Base-by-base conservation (phyloP, 2,797 vertebrate species). In the Sternotherus odoratus region DNA sequence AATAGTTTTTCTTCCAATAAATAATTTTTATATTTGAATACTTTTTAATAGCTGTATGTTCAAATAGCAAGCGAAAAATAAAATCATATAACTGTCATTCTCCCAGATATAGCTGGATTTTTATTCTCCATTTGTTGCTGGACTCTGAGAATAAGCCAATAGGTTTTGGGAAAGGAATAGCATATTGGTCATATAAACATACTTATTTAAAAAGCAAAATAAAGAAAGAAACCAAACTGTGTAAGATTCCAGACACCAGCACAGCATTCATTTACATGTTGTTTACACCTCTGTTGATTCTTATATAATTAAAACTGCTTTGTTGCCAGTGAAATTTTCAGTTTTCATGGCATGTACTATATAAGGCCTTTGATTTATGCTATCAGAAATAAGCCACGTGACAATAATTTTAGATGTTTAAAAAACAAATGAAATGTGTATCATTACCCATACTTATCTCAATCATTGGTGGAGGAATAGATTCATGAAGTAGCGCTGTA, bases 341-440 rank as follows among this genome's bases (percentile, higher is more conserved):
- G 50, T 87, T 94, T 90, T 86, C 82, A 46, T 85, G 77, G 74
- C 82, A 82, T 88, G 43, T 82, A 48, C 63, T 81, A 77, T 13
- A 57, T 50, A 87, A 82, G n/a, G 79, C 57, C 3, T 0, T n/a
- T 43, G 85, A 89, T 83, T 87, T 30, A 54, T 69, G 69, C 63
- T 51, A 13, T 74, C 66, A 74, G 82, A 90, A 74, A 86, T 39
- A 82, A 78, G 57, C 39, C 87, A 72, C 53, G 83, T 91, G 87
- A 94, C 79, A 82, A 57, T 53, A 63, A 85, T 79, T 92, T 92
- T 88, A 56, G 87, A 93, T 94, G 84, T 50, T 36, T 94, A 92
- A 92, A 91, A 54, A 87, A 57, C 66, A 88, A 39, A 30, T 79
- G 78, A 21, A 48, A 77, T 86, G 56, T 39, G 48, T 80, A 90